Base-by-base conservation (phyloP, 2,888 invertebrate genomes). In the Disparrhopalites patrizii region DNA sequence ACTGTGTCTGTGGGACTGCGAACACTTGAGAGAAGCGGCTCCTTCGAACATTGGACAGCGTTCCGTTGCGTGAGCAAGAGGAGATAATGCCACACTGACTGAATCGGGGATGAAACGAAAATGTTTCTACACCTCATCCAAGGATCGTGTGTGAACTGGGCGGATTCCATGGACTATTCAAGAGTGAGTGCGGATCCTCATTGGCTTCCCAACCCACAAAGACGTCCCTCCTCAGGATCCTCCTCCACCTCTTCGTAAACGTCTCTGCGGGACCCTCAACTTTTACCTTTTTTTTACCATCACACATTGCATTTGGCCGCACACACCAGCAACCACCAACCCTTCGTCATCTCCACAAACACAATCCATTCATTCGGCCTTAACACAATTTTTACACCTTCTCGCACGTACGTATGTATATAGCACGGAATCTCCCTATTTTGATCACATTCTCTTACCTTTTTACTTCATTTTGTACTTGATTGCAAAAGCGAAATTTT, bases 121-220 rank as follows among this genome's bases (percentile, higher is more conserved):
- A 36, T 2, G 36, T 56, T 38, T 56, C 38, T 23, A 38, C 23
- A 15, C 38, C 56, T 56, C n/a, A 23, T 23, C 36, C 56, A 56
- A 23, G 56, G 25, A 38, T 36, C 38, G 36, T 25, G 23, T 18
- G 13, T 28, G 60, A 27, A 18, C 25, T n/a, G 60, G 60, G 30
- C 30, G 60, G 60, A 47, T 50, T 47, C 60, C 47, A 60, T 20
- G 47, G 47, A 30, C 60, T 60, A 60, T 60, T 60, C 31, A 23
- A 23, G 18, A 50, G 47, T 4, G 7, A 30, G 15, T 8, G 7
- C 18, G 27, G 20, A 30, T n/a, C 13, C 40, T 38, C 47, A 60
- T 60, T 60, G 60, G 60, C 31, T 33, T 60, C 60, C 10, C 18
- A 31, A 33, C 7, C 31, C 31, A 18, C 10, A 18, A 20, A 18